Base-by-base conservation (phyloP, 2,113 vertebrate genomes). In the Lates calcarifer region DNA sequence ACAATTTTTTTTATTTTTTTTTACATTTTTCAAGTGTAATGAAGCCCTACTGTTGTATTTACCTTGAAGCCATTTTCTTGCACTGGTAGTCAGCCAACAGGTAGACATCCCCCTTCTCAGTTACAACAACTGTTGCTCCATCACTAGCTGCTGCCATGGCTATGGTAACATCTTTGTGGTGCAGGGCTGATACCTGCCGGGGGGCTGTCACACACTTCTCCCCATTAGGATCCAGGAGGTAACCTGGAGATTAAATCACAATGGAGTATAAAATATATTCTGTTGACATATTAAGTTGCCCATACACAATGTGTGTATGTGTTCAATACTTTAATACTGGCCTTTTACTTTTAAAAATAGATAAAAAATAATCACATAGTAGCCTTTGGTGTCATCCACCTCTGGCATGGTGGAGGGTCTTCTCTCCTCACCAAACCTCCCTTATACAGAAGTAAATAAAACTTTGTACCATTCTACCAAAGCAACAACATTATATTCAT, bases 11-110 rank as follows among this genome's bases (percentile, higher is more conserved):
- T 65, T 26, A 28, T 24, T 29, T 17, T 47, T 49, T 63, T 55
- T 24, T 24, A 22, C 1, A 3, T 60, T 56, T 31, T 28, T 26
- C 2, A n/a, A 71, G 12, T 67, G 26, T 28, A 17, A 35, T 49
- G 14, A 69, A 55, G 0, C 14, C 5, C 2, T 24, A 5, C n/a
- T 20, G 20, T 56, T 58, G 26, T 1, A 37, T 26, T 90, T 91
- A 99, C 98, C 96, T 98, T 18, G 98, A 98, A 82, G 97, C 97
- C 85, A 99, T 93, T 94, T 99, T 99, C 91, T 98, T 99, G 96
- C 98, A 99, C 85, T 98, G 97, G 91, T 98, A 98, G 74, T 98
- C 97, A 43, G 96, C 89, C 80, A 99, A 94, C 82, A 99, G 94
- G 93, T 99, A 99, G 87, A 98, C 94, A 66, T 99, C 98, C 75